Conservation (phyloP, 2,113 vertebrate species). For the Cariama cristata region DNA sequence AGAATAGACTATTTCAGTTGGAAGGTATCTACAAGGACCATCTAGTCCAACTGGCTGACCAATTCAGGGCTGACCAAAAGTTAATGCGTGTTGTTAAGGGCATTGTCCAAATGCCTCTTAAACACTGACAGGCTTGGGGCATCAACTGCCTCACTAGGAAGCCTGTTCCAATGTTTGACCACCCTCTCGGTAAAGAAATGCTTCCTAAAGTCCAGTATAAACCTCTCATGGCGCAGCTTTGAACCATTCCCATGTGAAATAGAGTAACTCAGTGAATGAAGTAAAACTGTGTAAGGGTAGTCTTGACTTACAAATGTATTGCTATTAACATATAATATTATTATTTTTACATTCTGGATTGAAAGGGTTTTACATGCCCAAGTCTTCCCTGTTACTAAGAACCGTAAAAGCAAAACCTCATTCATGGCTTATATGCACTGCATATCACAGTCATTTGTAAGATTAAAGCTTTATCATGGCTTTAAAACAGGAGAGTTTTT, state of each 20-base stretch:
- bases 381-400: neutral
- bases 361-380: neutral
- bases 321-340: neutral
- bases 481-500: conserved; percentile 10
- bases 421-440: neutral
- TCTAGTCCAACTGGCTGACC: neutral
- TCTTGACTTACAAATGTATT: neutral
- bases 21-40: neutral
- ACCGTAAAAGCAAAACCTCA: neutral
- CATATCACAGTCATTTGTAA: neutral
- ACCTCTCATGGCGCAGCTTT: neutral
- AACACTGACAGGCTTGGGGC: neutral
- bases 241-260: neutral
- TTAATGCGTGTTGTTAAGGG: neutral
- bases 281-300: neutral
- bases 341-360: neutral
- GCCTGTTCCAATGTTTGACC: neutral
- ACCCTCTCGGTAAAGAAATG: neutral
- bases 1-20: neutral
- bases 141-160: neutral
- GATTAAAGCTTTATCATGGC: conserved; percentile 29
- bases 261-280: neutral
- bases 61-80: neutral
- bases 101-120: neutral
- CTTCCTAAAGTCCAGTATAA: neutral